Evolutionary conservation across 2,888 invertebrate species (phyloP).

Genomic region (Melieria picta): DNA sequence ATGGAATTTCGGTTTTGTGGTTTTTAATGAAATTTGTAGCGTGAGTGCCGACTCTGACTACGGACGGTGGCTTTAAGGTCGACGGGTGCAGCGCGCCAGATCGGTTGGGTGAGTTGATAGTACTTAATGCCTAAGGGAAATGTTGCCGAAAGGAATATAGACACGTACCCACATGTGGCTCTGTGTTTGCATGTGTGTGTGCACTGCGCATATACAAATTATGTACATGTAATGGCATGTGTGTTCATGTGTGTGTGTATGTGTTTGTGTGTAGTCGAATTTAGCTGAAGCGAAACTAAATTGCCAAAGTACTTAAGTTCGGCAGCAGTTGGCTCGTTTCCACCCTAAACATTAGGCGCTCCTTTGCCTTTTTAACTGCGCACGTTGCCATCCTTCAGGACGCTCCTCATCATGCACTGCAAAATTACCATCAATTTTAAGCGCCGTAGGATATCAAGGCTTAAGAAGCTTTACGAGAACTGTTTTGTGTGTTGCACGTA

Average conservation of each 20-base stretch:
- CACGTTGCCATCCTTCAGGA: not conserved
- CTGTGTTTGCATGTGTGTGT: too few species aligned
- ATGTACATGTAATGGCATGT: not conserved
- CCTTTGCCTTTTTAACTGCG: not conserved
- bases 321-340: not conserved
- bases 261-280: not conserved
- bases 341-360: not conserved
- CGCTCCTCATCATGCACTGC: not conserved
- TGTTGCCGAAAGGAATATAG: not conserved
- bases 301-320: slow-evolving; percentile 25
- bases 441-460: slow-evolving; percentile 14
- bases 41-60: too few species aligned
- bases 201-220: not conserved
- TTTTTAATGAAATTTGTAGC: slow-evolving; percentile 10
- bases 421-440: slow-evolving; percentile 23
- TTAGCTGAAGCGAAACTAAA: slow-evolving; percentile 14
- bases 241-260: slow-evolving; percentile 30
- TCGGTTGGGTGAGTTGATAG: too few species aligned
- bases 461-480: not conserved
- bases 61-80: too few species aligned
- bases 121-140: not conserved
- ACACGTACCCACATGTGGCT: not conserved
- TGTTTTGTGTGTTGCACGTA: slow-evolving; percentile 31
- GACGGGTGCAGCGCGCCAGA: too few species aligned
- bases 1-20: slow-evolving; percentile 16